Evolutionary conservation across 1,140 invertebrate species (phyloP).

Genomic region (Brachionus calyciflorus): DNA sequence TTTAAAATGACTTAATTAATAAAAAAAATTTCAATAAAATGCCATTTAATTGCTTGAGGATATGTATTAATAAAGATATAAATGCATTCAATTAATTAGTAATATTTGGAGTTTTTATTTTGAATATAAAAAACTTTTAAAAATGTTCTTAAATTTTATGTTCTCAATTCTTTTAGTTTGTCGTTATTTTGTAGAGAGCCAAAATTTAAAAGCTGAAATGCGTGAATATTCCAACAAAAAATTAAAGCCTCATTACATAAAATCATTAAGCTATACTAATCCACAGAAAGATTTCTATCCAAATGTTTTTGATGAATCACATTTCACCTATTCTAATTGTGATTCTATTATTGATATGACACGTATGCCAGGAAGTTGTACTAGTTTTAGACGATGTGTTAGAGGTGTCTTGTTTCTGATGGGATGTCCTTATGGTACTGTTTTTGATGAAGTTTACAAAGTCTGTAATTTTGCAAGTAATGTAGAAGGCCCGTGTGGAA

Average conservation of each 20-base stretch:
- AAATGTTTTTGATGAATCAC: too few species aligned
- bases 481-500: background rate
- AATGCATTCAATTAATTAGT: background rate
- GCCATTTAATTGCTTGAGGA: background rate
- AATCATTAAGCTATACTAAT: background rate
- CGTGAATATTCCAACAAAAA: too few species aligned
- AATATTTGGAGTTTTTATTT: background rate
- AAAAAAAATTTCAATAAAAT: too few species aligned
- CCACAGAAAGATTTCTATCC: background rate
- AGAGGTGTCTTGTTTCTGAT: background rate
- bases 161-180: too few species aligned
- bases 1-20: too few species aligned
- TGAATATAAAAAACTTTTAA: background rate
- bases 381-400: background rate
- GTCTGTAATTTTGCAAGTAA: conserved; percentile 22
- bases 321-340: background rate
- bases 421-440: conserved; percentile 9
- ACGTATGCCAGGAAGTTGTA: background rate
- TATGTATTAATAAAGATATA: too few species aligned
- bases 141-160: too few species aligned
- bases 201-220: too few species aligned
- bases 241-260: background rate
- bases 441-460: conserved; percentile 10
- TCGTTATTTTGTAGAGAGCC: too few species aligned
- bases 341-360: conserved; percentile 11